Base-by-base conservation (phyloP, 2,888 invertebrate species). In the Apeira syringaria region DNA sequence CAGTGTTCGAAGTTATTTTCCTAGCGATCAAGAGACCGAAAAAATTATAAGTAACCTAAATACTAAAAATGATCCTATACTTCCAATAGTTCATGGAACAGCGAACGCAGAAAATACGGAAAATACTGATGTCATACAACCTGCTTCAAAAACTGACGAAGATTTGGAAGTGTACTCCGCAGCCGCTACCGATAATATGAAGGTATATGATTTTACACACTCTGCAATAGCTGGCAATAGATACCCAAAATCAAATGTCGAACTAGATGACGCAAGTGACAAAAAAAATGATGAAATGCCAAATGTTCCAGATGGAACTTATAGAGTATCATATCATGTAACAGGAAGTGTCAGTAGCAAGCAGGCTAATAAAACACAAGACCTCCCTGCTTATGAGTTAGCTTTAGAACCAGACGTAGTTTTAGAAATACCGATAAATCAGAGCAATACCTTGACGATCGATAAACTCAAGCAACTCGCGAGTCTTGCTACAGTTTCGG, bases 391-490 rank as follows among this genome's bases (percentile, higher is more conserved):
- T 1, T 88, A 88, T 47, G 87, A 89, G 55, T 57, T 89, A 46
- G 63, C 80, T 31, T 68, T 89, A 55, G 85, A 88, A 56, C 89
- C 89, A 8, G 88, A 89, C 53, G 74, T 89, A 5, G 75, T 87
- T 32, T 64, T 88, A 54, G 89, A 88, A 70, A 87, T 88, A 59
- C 88, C 89, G 3, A 50, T 72, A 9, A 89, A 85, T 55, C 82
- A 84, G 65, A 70, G 75, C 22, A 86, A 74, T 59, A 60, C 77
- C 6, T 59, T 89, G 29, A 82, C 88, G 2, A 63, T 84, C 31
- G 90, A 91, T 35, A 90, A 90, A 66, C 71, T 92, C 9, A 90
- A 82, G 57, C 87, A 92, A 63, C 74, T 92, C 5, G 91, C 92
- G 6, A 91, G 81, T 68, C 84, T 92, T 18, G 92, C 92, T 10